Evolutionary conservation across 2,797 vertebrate genomes (phyloP).

Genomic region (Hapalemur alaotrensis): DNA sequence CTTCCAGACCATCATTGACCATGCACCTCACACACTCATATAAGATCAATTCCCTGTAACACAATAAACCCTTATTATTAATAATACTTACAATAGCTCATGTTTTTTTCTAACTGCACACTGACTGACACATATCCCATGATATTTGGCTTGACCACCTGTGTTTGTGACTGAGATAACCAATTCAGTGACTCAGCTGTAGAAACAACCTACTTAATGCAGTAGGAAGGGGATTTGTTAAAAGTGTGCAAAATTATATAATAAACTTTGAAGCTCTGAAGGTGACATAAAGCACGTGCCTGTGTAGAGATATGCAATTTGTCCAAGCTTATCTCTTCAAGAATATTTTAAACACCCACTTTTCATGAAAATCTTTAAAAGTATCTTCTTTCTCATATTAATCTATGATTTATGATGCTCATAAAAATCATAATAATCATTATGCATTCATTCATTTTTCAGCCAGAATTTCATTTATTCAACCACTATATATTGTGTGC

Average conservation of each 20-base stretch:
- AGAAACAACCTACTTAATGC: not conserved
- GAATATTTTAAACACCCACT: not conserved
- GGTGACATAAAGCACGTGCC: not conserved
- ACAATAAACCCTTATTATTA: not conserved
- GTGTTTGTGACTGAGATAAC: not conserved
- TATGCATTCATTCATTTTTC: not conserved
- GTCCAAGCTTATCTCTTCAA: not conserved
- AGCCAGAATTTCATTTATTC: constrained; percentile 40
- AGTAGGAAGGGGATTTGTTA: not conserved
- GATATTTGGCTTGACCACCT: not conserved
- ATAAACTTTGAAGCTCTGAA: not conserved
- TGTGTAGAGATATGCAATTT: not conserved
- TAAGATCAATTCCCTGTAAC: not conserved
- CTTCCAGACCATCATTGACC: not conserved
- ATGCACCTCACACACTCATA: not conserved
- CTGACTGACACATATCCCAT: not conserved
- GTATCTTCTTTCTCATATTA: not conserved
- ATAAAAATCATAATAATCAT: constrained; percentile 46
- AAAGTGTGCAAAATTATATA: not conserved
- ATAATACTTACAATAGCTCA: not conserved
- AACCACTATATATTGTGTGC: not conserved
- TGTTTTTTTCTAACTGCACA: not conserved
- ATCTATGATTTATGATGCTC: constrained; percentile 38
- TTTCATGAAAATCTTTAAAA: not conserved
- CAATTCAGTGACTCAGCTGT: not conserved